Evolutionary conservation across 2,888 invertebrate genomes (phyloP), one percentile per base, ranked within the genome.

Genomic region (Tenthredo notha): DNA sequence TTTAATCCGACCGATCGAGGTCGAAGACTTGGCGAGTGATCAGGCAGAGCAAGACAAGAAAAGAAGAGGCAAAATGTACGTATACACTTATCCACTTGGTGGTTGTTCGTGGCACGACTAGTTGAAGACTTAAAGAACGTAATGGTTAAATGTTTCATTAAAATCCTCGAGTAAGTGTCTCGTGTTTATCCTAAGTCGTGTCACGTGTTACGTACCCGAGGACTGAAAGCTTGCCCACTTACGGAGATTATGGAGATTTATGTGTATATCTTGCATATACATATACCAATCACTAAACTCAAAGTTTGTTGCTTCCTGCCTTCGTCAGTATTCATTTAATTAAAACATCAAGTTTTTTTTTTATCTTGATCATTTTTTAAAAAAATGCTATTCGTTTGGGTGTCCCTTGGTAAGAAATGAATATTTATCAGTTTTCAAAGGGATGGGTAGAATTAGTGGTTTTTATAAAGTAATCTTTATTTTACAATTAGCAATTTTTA

Each of bases 141-240:
- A 80, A 80, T 80, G 61, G 61, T 61, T 80, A 67, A 83, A 83
- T 33, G 83, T 83, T 83, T 83, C 67, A 83, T 83, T 70, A 83
- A 25, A 83, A 83, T 80, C 77, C 77, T 50, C 54, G 77, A 33
- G n/a, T 54, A 80, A 80, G 61, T 80, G 80, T 80, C 80, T 80
- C 80, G 58, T 61, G 50, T 77, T 77, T 77, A 50, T 77, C 77
- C 74, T 74, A 43, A 43, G 43, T 50, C 54, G 50, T 54, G 77
- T 29, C n/a, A 29, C 33, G 54, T 29, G 37, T 50, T 54, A 58
- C 77, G 33, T 21, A 65, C 61, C 50, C 54, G 54, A 29, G 54
- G 50, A 33, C 77, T 77, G n/a, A 12, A 12, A 29, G 43, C 50
- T 77, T 33, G 50, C 6, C 77, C 77, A 77, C 77, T 77, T 77